Percentiles rank a stretch among this genome's conserved stretches.
phyloP scores from a whole-genome alignment of 2,113 vertebrate species.

The Brachirus orientalis region DNA sequence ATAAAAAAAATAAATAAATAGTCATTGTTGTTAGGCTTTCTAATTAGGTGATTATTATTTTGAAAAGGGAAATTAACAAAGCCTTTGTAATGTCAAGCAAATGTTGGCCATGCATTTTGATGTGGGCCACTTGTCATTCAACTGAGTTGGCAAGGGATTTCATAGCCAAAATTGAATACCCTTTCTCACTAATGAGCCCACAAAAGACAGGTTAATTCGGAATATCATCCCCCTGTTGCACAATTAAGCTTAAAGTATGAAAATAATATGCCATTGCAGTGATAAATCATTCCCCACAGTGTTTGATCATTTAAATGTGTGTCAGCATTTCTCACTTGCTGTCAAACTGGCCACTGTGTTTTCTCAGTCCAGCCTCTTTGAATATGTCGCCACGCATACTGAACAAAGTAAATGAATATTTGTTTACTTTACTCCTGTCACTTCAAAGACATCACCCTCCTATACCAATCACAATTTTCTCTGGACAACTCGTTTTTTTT shows the following conservation, averaged over 20 bases:
- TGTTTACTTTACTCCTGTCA: constrained; percentile 5
- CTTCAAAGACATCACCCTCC: constrained; percentile 25
- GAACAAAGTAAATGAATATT: constrained; percentile 7
- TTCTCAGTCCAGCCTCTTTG: constrained; percentile 13
- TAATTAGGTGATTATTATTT: constrained; percentile 52
- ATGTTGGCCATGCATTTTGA: constrained; percentile 48
- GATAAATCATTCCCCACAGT: constrained; percentile 33
- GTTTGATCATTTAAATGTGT: constrained; percentile 31
- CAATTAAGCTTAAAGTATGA: constrained; percentile 60
- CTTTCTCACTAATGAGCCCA: constrained; percentile 66
- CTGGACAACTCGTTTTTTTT: too few relatives aligned
- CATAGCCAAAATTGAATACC: constrained; percentile 42
- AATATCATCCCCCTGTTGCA: constrained; percentile 49
- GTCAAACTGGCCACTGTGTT: constrained; percentile 14
- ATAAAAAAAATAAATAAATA: too few relatives aligned
- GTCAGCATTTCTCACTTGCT: constrained; percentile 14
- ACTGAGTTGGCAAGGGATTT: constrained; percentile 25
- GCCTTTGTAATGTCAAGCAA: constrained; percentile 33
- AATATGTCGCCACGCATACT: constrained; percentile 19
- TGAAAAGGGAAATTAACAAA: constrained; percentile 40
- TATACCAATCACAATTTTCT: not conserved
- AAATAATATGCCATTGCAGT: constrained; percentile 50
- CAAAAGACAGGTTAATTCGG: constrained; percentile 50
- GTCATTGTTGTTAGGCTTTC: constrained; percentile 40
- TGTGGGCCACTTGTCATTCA: constrained; percentile 58